phyloP scores from a whole-genome alignment of 2,797 vertebrate species.

The Artibeus lituratus region DNA sequence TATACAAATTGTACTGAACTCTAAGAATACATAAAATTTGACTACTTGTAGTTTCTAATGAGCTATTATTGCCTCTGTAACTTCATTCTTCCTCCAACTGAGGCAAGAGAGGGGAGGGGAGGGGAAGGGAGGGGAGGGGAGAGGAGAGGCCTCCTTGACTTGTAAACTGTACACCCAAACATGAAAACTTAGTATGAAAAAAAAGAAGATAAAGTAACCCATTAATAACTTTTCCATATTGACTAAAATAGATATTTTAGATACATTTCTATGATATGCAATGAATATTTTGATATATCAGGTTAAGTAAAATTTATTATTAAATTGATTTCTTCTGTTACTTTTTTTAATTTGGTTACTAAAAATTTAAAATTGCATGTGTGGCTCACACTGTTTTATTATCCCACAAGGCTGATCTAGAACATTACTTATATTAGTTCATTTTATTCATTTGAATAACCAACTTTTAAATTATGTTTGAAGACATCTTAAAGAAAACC shows the following conservation, averaged over 20 bases:
- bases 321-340: no score
- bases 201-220: background rate
- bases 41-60: background rate
- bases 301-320: background rate
- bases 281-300: background rate
- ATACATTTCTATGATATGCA: background rate
- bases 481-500: background rate
- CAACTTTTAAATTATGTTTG: background rate
- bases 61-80: background rate
- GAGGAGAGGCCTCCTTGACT: background rate
- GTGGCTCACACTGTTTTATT: no score
- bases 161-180: background rate
- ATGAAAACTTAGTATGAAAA: background rate
- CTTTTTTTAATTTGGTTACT: no score
- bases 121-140: background rate
- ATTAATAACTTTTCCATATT: background rate
- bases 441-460: background rate
- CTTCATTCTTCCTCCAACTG: background rate
- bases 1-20: background rate
- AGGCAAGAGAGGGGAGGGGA: background rate
- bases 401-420: background rate
- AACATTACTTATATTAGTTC: background rate
- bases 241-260: background rate
- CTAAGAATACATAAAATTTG: background rate
- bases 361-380: no score